Percentiles rank a stretch among this genome's conserved stretches.
Conservation (phyloP, 2,113 vertebrate species). For the Scopus umbretta region DNA sequence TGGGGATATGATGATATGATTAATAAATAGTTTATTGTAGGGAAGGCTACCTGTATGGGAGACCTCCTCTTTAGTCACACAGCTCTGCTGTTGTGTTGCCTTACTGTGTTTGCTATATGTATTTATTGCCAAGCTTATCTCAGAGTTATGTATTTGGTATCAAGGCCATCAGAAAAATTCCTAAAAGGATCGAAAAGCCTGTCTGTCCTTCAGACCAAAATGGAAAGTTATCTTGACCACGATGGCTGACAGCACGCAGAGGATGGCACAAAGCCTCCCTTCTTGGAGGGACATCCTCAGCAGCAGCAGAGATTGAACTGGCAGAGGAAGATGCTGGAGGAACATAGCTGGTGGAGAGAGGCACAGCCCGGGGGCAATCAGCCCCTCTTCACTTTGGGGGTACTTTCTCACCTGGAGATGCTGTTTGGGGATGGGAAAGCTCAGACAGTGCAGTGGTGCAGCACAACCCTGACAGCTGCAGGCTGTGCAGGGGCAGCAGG, state of each 20-base stretch:
- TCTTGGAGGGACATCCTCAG: not conserved
- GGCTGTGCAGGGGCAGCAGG: not conserved
- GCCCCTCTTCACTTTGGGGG: not conserved
- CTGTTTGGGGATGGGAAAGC: not conserved
- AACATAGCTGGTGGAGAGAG: not conserved
- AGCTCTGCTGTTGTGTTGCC: not conserved
- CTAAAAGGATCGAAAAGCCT: not conserved
- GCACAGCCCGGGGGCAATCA: not conserved
- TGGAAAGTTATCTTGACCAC: not conserved
- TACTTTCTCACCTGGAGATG: not conserved
- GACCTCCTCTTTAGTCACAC: not conserved
- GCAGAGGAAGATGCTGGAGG: not conserved
- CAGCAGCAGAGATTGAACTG: not conserved
- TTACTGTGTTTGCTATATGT: not conserved
- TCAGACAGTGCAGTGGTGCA: not conserved
- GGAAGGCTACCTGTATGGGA: not conserved
- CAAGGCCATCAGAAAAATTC: not conserved
- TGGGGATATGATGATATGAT: not conserved
- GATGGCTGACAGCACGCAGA: not conserved
- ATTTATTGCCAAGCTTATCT: constrained; percentile 8
- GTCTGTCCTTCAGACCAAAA: not conserved
- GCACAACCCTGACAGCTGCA: not conserved
- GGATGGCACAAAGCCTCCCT: not conserved
- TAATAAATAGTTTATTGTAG: not conserved
- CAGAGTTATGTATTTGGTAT: not conserved